phyloP scores from a whole-genome alignment of 1,140 invertebrate genomes.

The Meloidogyne exigua region DNA sequence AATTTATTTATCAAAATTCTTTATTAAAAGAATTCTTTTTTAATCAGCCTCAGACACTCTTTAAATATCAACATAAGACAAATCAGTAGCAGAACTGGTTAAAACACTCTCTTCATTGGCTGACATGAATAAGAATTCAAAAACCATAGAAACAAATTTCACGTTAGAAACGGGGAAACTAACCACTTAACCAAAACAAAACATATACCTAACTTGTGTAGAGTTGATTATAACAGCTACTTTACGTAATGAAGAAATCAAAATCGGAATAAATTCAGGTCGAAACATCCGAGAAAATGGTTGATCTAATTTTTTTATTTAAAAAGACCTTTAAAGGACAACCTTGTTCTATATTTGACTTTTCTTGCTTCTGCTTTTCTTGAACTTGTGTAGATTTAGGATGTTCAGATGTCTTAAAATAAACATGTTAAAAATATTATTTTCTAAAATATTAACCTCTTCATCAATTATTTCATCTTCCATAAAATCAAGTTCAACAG shows the following conservation, averaged over 20 bases:
- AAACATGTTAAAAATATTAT: too few species aligned
- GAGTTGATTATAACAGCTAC: background rate
- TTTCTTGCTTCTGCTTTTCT: background rate
- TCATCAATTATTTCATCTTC: background rate
- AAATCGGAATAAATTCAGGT: background rate
- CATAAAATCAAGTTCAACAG: slow-evolving; percentile 2
- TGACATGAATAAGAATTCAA: background rate
- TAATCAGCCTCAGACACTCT: background rate
- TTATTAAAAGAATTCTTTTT: too few species aligned
- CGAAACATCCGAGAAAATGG: background rate
- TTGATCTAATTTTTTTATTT: background rate
- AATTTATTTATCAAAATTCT: background rate
- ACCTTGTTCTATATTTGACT: background rate
- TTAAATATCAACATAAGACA: background rate
- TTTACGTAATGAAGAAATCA: background rate
- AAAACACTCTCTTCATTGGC: background rate
- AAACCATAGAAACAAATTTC: background rate
- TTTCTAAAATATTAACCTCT: background rate
- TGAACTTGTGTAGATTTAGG: too few species aligned
- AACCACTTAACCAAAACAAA: background rate
- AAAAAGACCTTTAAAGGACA: background rate
- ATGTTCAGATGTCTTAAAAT: too few species aligned
- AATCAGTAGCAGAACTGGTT: background rate
- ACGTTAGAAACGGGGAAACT: background rate
- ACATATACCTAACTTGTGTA: background rate